Evolutionary conservation across 2,888 invertebrate genomes (phyloP).

Genomic region (Eristalis pertinax): DNA sequence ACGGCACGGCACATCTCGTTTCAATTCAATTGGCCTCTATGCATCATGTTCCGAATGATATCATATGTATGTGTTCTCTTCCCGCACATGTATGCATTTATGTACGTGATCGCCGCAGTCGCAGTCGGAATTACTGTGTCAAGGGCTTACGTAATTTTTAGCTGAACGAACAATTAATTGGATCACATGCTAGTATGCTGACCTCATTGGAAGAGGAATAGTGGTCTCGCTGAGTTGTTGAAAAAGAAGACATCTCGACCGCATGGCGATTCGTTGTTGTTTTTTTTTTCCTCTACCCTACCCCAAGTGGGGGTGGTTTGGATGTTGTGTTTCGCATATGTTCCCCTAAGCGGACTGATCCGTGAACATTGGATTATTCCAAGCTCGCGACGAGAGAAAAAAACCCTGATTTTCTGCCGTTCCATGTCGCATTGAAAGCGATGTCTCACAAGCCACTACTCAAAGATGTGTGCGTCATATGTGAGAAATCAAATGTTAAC

Average conservation of each 20-base stretch:
- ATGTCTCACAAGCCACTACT: background rate
- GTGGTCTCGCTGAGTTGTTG: conserved; percentile 46
- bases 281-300: background rate
- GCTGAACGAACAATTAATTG: conserved; percentile 62
- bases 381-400: background rate
- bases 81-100: background rate
- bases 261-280: conserved; percentile 14
- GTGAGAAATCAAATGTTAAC: conserved; percentile 26
- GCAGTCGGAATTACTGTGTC: conserved; percentile 54
- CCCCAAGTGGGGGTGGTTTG: background rate
- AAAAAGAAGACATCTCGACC: conserved; percentile 32
- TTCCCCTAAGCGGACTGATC: background rate
- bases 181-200: conserved; percentile 51
- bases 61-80: background rate
- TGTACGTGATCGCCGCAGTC: conserved; percentile 13
- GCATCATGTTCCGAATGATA: background rate
- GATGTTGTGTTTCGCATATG: background rate
- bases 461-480: conserved; percentile 22
- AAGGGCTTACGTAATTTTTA: conserved; percentile 70
- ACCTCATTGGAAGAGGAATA: conserved; percentile 55
- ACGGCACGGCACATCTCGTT: background rate
- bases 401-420: background rate
- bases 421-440: background rate
- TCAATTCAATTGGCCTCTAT: background rate
- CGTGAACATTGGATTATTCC: too few relatives aligned